A percentile compares a stretch with the other conserved stretches of the same genome.
Conservation (phyloP, 2,888 invertebrate genomes). For the Eubasilissa splendida region DNA sequence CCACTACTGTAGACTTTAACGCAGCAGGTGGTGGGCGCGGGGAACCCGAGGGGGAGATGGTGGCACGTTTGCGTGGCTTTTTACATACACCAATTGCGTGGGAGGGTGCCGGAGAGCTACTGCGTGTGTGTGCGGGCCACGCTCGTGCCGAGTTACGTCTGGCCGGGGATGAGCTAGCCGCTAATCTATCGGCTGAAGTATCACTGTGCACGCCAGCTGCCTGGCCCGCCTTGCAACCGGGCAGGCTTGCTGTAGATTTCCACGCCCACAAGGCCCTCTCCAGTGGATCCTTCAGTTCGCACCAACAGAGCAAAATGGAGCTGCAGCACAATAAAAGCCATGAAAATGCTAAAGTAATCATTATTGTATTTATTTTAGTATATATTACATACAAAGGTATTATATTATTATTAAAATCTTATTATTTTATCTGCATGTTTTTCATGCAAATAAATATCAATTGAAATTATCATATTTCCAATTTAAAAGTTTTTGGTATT, state of each 20-base stretch:
- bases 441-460: not conserved
- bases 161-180: conserved; percentile 72
- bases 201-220: conserved; percentile 80
- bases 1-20: conserved; percentile 86
- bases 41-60: conserved; percentile 80
- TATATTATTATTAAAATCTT: not conserved
- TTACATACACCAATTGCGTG: conserved; percentile 84
- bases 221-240: conserved; percentile 78
- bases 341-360: conserved; percentile 79
- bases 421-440: conserved; percentile 1
- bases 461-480: not conserved
- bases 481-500: not conserved
- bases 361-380: not conserved
- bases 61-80: conserved; percentile 84
- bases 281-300: conserved; percentile 74
- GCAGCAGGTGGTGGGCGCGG: conserved; percentile 81
- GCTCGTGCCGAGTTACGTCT: conserved; percentile 80
- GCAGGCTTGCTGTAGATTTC: conserved; percentile 78
- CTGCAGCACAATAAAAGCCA: conserved; percentile 82
- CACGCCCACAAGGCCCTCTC: conserved; percentile 77
- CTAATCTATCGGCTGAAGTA: conserved; percentile 79
- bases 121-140: conserved; percentile 86
- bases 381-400: not conserved
- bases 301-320: conserved; percentile 87
- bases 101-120: conserved; percentile 78